phyloP scores from a whole-genome alignment of 1,140 invertebrate genomes.

The Camponotus floridanus region DNA sequence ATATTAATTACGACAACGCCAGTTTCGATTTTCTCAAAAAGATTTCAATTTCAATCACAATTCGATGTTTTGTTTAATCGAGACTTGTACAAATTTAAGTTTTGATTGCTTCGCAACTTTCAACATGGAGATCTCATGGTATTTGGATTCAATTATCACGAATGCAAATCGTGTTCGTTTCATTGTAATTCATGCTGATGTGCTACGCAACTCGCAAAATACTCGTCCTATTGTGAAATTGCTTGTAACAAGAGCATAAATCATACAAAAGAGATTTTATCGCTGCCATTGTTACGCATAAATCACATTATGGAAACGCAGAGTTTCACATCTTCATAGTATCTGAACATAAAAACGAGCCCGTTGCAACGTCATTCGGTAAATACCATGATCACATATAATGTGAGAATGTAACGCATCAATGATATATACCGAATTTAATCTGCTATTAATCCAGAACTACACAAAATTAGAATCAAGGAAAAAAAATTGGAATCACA shows the following conservation, averaged over 20 bases:
- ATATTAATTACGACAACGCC: background rate
- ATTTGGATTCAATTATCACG: slow-evolving; percentile 56
- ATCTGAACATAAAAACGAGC: background rate
- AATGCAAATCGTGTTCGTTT: background rate
- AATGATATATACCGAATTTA: slow-evolving; percentile 5
- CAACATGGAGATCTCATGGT: background rate
- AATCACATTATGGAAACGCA: slow-evolving; percentile 28
- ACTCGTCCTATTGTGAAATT: slow-evolving; percentile 21
- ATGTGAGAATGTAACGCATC: background rate
- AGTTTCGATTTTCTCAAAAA: background rate
- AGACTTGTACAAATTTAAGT: background rate
- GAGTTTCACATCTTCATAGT: background rate
- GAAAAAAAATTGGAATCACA: background rate
- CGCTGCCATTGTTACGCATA: slow-evolving; percentile 36
- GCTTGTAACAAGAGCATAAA: slow-evolving; percentile 53
- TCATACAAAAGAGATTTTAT: slow-evolving; percentile 54
- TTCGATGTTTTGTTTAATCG: slow-evolving; percentile 6
- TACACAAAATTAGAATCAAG: background rate
- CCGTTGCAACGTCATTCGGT: background rate
- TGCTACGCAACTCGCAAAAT: slow-evolving; percentile 35
- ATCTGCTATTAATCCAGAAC: background rate
- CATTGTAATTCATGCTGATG: slow-evolving; percentile 5
- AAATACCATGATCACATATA: background rate
- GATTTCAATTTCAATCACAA: background rate
- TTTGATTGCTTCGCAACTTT: slow-evolving; percentile 29